Base-by-base conservation (phyloP, 2,888 invertebrate genomes). In the Pollenia angustigena region DNA sequence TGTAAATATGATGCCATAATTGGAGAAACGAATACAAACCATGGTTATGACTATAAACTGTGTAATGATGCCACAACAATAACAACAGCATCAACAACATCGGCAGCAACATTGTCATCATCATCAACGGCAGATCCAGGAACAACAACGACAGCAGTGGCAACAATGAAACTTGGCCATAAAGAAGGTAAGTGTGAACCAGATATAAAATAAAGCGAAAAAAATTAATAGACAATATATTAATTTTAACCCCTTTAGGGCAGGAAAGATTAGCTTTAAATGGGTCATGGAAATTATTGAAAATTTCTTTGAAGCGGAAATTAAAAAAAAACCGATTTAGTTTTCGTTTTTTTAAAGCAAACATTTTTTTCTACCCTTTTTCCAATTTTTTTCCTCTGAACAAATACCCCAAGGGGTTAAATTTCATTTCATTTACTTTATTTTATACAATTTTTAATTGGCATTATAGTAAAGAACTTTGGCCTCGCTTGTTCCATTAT, bases 1-100 rank as follows among this genome's bases (percentile, higher is more conserved):
- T 93, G 93, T 90, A 92, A 93, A 90, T 93, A 93, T 86, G 93
- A 93, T 89, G 90, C 90, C 79, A 90, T 93, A 74, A 90, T 90
- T 85, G 91, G 90, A 46, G 92, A 93, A 85, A 91, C 91, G 48
- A 92, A 90, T 88, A 89, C 91, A 40, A 91, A 90, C 64, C 90
- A 91, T 74, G 90, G 90, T 88, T 93, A 91, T 79, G 92, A 93
- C 78, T 92, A 82, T 88, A 62, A 85, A 69, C 66, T 69, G 74
- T 85, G 79, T 85, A 79, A 85, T 74, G 79, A 85, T 85, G 52
- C 87, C 84, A 78, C 89, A 88, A 69, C 78, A 89, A 87, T 76
- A 46, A 75, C 81, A 66, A 81, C 89, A 40, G 40, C 89, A 82
- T 16, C 44, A 23, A 40, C 32, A 8, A 23, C 64, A 12, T 18